Evolutionary conservation across 2,888 invertebrate species (phyloP), one percentile per base, ranked within the genome.

Genomic region (Meliscaeva auricollis): DNA sequence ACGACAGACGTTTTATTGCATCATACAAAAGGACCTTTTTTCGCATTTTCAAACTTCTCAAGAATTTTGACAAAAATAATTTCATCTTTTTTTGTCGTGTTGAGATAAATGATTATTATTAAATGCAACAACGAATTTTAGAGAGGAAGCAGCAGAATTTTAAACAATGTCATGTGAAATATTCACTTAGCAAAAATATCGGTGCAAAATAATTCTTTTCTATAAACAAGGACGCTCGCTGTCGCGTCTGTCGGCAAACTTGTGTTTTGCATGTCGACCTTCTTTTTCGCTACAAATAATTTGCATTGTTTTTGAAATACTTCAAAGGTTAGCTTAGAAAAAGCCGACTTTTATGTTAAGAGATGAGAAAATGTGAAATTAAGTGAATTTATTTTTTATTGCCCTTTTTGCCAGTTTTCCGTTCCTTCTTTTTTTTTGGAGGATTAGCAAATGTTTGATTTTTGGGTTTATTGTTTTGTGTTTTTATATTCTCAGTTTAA

Each of bases 391-490:
- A 26, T 66, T 66, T 75, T 74, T 74, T 64, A 64, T 74, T 56
- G 66, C 35, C 64, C 66, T 56, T 75, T 75, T 75, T 66, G 74
- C 7, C 56, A 48, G 8, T 22, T 66, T 66, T 64, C 9, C 44
- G 0, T n/a, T 46, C 48, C 20, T 41, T 46, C 32, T 30, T 66
- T 35, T 20, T 35, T 50, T 30, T 66, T 50, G 11, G 15, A 46
- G 54, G 46, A 66, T 78, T 78, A 78, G 72, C 78, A 73, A 78
- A 73, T 73, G 78, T 78, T 78, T 78, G 73, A 58, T 66, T 72
- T 78, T 72, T 54, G 48, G n/a, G 72, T 78, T 64, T 72, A 72
- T 64, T 64, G 64, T 26, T 46, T 77, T 70, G 77, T 62, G 48
- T 58, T 58, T 72, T 72, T 76, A 62, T 60, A 41, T 46, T 35